phyloP scores from a whole-genome alignment of 1,140 invertebrate genomes.

The Mesaphorura yosii region DNA sequence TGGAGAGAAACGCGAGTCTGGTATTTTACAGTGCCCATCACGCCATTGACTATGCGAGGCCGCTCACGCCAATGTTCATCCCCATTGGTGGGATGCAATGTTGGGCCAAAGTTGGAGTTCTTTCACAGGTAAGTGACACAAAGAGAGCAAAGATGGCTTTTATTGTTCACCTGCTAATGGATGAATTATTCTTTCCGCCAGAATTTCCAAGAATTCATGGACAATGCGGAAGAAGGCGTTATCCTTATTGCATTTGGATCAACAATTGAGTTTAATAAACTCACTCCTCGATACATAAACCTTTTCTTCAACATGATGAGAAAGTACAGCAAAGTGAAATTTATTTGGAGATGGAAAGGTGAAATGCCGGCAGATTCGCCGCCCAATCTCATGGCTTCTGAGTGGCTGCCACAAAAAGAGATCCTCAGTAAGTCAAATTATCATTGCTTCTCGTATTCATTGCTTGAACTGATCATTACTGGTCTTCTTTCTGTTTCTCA shows the following conservation, averaged over 20 bases:
- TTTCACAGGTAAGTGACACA: slow-evolving; percentile 8
- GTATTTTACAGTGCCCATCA: slow-evolving; percentile 16
- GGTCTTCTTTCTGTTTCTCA: slow-evolving; percentile 6
- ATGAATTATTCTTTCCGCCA: neutral
- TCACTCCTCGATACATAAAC: neutral
- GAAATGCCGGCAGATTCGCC: slow-evolving; percentile 8
- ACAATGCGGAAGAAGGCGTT: slow-evolving; percentile 21
- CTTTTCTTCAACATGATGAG: slow-evolving; percentile 13
- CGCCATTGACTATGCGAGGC: slow-evolving; percentile 12
- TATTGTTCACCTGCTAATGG: neutral
- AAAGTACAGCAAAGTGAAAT: slow-evolving; percentile 1
- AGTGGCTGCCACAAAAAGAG: slow-evolving; percentile 28
- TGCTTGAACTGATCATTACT: neutral
- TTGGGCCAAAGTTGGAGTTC: slow-evolving; percentile 2
- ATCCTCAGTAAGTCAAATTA: slow-evolving; percentile 19
- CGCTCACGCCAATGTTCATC: slow-evolving; percentile 10
- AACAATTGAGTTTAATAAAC: slow-evolving; percentile 12
- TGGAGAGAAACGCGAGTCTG: slow-evolving; percentile 13
- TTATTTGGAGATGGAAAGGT: slow-evolving; percentile 12
- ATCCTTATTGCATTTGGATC: slow-evolving; percentile 21
- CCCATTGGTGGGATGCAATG: slow-evolving; percentile 15
- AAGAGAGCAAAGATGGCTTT: too few relatives aligned
- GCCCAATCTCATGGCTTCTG: slow-evolving; percentile 9
- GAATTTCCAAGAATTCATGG: slow-evolving; percentile 19
- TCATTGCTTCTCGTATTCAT: neutral